Conservation (phyloP, 2,797 vertebrate species). For the Natrix natrix region DNA sequence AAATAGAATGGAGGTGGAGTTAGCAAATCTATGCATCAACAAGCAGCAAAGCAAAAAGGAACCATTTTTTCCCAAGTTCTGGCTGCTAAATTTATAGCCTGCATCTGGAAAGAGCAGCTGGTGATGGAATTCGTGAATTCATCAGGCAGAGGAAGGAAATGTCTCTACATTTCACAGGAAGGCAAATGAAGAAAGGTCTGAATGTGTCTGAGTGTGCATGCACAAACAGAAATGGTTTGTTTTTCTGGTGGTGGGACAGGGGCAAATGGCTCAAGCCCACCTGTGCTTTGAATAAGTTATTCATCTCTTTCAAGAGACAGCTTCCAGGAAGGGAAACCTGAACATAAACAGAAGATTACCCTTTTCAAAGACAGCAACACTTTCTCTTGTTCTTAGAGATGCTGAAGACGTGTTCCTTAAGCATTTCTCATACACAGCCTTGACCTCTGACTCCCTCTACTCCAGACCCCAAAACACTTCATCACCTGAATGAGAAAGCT, state of each 20-base stretch:
- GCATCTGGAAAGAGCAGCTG: slow-evolving; percentile 12
- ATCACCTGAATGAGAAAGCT: background rate
- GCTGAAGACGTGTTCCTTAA: background rate
- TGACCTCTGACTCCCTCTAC: background rate
- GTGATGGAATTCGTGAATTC: background rate
- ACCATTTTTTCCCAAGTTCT: background rate
- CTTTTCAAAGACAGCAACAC: background rate
- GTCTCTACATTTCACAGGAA: slow-evolving; percentile 5
- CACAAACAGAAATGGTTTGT: background rate
- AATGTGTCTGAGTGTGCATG: background rate
- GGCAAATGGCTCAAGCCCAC: background rate
- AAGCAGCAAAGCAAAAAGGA: background rate
- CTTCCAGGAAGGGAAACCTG: background rate
- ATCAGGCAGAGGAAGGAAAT: background rate
- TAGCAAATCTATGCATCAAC: background rate
- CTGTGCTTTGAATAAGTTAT: background rate
- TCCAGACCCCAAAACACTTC: background rate
- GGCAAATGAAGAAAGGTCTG: background rate
- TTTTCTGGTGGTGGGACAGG: background rate
- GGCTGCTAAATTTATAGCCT: slow-evolving; percentile 3
- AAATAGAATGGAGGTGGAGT: background rate
- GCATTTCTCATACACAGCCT: background rate
- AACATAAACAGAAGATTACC: background rate
- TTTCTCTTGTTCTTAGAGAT: background rate
- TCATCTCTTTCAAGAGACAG: background rate